Evolutionary conservation across 2,113 vertebrate genomes (phyloP).

Genomic region (Festucalex cinctus): DNA sequence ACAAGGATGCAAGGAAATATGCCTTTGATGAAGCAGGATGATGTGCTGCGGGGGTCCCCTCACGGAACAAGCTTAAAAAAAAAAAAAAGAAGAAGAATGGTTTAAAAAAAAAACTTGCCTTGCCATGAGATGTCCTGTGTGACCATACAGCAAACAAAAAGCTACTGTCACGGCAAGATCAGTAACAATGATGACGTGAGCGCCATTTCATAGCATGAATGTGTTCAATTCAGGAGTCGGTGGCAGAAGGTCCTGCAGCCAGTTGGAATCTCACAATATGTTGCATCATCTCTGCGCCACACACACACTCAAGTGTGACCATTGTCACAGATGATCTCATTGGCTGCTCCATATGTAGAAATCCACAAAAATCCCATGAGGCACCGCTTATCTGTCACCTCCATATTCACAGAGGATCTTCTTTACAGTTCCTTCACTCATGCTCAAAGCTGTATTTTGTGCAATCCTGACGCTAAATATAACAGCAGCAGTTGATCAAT

Average conservation of each 20-base stretch:
- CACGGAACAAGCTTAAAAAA: too few species aligned
- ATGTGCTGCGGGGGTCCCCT: too few species aligned
- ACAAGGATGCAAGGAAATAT: too few species aligned
- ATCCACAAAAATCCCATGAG: not conserved
- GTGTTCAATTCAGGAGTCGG: conserved; percentile 27
- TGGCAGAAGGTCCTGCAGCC: conserved; percentile 3
- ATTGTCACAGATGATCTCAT: conserved; percentile 6
- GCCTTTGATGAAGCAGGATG: too few species aligned
- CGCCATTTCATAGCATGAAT: conserved; percentile 1
- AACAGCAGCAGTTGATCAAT: conserved; percentile 12
- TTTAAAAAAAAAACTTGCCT: not conserved
- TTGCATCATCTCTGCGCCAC: conserved; percentile 15
- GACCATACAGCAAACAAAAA: not conserved
- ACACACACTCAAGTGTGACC: not conserved
- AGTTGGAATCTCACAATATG: conserved; percentile 17
- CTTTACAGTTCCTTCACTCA: not conserved
- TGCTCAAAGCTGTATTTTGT: not conserved
- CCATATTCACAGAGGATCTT: not conserved
- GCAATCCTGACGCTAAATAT: not conserved
- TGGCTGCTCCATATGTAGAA: not conserved
- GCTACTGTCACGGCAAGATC: not conserved
- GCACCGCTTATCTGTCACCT: not conserved
- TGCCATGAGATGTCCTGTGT: not conserved
- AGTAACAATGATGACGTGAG: conserved; percentile 12
- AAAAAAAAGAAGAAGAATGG: not conserved